Evolutionary conservation across 2,113 vertebrate genomes (phyloP).

Genomic region (Ciconia boyciana): DNA sequence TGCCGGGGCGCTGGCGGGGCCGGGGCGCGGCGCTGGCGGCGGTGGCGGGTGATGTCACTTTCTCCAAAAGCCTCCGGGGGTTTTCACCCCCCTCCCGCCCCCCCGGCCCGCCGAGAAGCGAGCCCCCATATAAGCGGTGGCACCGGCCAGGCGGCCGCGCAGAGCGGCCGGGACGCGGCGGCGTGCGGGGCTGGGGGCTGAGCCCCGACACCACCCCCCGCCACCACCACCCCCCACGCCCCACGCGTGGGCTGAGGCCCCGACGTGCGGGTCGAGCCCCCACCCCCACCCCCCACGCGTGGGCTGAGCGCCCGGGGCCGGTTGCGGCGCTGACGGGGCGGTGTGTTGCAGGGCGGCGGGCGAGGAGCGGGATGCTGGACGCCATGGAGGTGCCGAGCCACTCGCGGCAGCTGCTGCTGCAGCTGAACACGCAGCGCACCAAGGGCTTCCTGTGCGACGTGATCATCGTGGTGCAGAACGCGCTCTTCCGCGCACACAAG

Average conservation of each 20-base stretch:
- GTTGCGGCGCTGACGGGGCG: background rate
- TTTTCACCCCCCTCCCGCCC: conserved; percentile 12
- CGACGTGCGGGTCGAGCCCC: background rate
- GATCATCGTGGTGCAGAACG: conserved; percentile 99
- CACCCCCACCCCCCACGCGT: background rate
- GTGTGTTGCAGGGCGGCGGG: conserved; percentile 79
- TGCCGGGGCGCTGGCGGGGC: background rate
- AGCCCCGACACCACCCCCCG: background rate
- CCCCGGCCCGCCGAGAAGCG: background rate
- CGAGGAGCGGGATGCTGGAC: conserved; percentile 95
- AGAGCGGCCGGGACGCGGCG: background rate
- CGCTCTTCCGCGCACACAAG: conserved; percentile 98
- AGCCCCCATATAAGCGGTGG: conserved; percentile 49
- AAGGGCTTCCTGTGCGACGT: conserved; percentile 99
- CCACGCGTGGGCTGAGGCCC: background rate
- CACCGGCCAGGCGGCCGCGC: background rate
- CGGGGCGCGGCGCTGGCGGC: background rate
- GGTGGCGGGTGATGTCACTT: conserved; percentile 34
- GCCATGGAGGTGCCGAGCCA: conserved; percentile 97
- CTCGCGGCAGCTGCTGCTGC: conserved; percentile 96
- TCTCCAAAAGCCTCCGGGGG: conserved; percentile 43
- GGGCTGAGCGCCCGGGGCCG: background rate
- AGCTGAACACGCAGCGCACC: conserved; percentile 98
- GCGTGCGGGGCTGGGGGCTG: background rate
- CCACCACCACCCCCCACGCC: too few relatives aligned